Evolutionary conservation across 2,888 invertebrate genomes (phyloP).

Genomic region (Leptinotarsa haldemani): DNA sequence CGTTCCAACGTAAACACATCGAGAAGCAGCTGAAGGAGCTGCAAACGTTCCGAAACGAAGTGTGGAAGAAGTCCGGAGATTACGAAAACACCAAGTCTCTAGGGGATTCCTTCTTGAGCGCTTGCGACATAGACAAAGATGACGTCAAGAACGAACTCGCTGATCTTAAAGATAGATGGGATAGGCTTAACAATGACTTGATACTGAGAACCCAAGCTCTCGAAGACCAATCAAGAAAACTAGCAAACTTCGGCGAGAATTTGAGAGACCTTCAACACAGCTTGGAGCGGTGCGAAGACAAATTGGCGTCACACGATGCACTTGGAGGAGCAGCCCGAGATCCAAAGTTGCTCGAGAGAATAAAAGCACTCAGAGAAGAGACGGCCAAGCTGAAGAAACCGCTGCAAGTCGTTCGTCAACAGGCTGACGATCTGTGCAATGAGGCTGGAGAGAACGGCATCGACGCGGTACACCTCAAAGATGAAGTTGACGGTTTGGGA

Average conservation of each 20-base stretch:
- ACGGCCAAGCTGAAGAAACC: constrained; percentile 82
- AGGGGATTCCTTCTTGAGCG: constrained; percentile 88
- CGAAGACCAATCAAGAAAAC: constrained; percentile 84
- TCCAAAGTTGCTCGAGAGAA: constrained; percentile 85
- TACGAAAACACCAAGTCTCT: constrained; percentile 88
- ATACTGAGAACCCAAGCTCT: constrained; percentile 81
- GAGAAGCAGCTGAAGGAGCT: constrained; percentile 90
- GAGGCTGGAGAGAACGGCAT: constrained; percentile 81
- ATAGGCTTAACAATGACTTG: constrained; percentile 86
- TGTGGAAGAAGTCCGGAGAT: constrained; percentile 94
- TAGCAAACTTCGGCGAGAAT: constrained; percentile 88
- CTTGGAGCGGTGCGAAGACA: constrained; percentile 89
- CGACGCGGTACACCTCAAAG: constrained; percentile 81
- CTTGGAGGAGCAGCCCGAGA: constrained; percentile 82
- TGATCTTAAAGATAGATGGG: constrained; percentile 89
- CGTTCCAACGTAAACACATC: constrained; percentile 85
- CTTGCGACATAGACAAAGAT: constrained; percentile 93
- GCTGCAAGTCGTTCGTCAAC: constrained; percentile 68
- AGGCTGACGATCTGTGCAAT: constrained; percentile 81
- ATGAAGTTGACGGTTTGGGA: constrained; percentile 81
- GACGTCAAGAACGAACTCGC: constrained; percentile 85
- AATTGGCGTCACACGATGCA: constrained; percentile 80
- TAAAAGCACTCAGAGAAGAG: constrained; percentile 86
- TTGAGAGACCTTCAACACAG: constrained; percentile 86
- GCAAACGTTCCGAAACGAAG: constrained; percentile 90